phyloP scores from a whole-genome alignment of 2,113 vertebrate species.

The Anarrhichthys ocellatus region DNA sequence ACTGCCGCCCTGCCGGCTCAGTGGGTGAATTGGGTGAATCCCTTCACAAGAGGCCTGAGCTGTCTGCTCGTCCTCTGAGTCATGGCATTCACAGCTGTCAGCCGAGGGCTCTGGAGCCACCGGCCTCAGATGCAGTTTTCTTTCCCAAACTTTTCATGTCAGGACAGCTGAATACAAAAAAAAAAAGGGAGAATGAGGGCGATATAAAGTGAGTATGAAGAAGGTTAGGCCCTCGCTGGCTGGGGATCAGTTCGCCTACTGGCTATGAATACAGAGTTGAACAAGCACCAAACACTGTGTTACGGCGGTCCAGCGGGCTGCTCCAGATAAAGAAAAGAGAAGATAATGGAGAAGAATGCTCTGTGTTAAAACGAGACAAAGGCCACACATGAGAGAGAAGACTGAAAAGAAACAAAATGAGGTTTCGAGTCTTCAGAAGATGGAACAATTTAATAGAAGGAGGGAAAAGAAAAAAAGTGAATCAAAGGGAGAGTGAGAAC shows the following conservation, averaged over 20 bases:
- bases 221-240: conserved; percentile 4
- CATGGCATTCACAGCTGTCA: conserved; percentile 48
- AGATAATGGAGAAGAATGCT: conserved; percentile 2
- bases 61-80: conserved; percentile 44
- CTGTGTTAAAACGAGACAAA: conserved; percentile 21
- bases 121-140: conserved; percentile 19
- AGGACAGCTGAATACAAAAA: conserved; percentile 18
- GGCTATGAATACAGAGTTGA: conserved; percentile 18
- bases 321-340: conserved; percentile 23
- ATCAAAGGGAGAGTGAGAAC: conserved; percentile 26
- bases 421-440: background rate
- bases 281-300: background rate
- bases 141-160: background rate
- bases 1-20: background rate
- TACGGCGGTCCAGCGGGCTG: background rate
- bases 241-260: background rate
- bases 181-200: conserved; percentile 4
- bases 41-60: conserved; percentile 26
- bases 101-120: conserved; percentile 1
- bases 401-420: background rate
- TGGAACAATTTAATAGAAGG: conserved; percentile 18
- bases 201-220: conserved; percentile 26
- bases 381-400: conserved; percentile 4
- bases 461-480: background rate
- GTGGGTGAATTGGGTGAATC: conserved; percentile 22